Percentiles rank a stretch among this genome's conserved stretches.
phyloP scores from a whole-genome alignment of 2,888 invertebrate genomes.

The Cryptophagus acutangulus region DNA sequence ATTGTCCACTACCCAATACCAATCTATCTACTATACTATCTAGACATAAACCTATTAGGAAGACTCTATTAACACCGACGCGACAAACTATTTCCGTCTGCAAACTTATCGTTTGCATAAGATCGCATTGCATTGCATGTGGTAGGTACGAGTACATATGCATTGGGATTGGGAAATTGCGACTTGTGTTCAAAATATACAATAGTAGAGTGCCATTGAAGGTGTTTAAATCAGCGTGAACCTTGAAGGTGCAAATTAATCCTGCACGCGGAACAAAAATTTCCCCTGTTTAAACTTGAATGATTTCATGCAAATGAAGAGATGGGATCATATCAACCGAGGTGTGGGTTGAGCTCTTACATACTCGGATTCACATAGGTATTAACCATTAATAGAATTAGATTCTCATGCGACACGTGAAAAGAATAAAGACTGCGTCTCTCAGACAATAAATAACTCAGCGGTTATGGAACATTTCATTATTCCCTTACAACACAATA shows the following conservation, averaged over 20 bases:
- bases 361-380: slow-evolving; percentile 8
- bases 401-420: slow-evolving; percentile 7
- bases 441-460: slow-evolving; percentile 16
- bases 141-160: too few species aligned
- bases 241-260: slow-evolving; percentile 44
- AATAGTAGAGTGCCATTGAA: slow-evolving; percentile 25
- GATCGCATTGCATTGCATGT: too few species aligned
- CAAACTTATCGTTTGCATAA: too few species aligned
- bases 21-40: too few species aligned
- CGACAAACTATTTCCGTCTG: too few species aligned
- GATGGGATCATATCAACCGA: slow-evolving; percentile 33
- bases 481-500: too few species aligned
- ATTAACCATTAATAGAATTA: slow-evolving; percentile 14
- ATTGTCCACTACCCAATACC: too few species aligned
- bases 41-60: too few species aligned
- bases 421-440: slow-evolving; percentile 7
- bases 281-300: slow-evolving; percentile 41
- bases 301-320: slow-evolving; percentile 41
- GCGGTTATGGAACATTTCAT: too few species aligned
- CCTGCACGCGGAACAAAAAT: slow-evolving; percentile 41
- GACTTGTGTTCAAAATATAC: slow-evolving; percentile 1
- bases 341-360: slow-evolving; percentile 14
- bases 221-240: slow-evolving; percentile 38
- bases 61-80: too few species aligned
- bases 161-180: too few species aligned